Evolutionary conservation across 1,140 invertebrate species (phyloP), one percentile per base, ranked within the genome.

Genomic region (Bombus pascuorum): DNA sequence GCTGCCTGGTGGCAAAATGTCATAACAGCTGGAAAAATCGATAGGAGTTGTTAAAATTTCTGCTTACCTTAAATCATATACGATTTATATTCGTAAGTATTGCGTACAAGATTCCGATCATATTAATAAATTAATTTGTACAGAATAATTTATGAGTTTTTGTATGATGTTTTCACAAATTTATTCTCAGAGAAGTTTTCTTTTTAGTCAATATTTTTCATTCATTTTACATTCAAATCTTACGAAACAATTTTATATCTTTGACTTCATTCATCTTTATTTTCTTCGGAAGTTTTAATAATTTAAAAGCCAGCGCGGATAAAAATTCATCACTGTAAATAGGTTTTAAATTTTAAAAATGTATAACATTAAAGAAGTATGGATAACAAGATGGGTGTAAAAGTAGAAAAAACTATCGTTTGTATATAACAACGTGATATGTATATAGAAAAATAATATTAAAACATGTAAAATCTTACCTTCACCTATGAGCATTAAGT

Each of bases 1-100:
- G 96, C 96, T 2, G 90, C 95, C 39, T 96, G 97, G 81, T 96
- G 96, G 89, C 95, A 95, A 65, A 87, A 96, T 39, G 94, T 97
- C 3, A 96, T 97, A 28, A 1, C 32, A 0, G n/a, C 15, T 12
- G 37, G 59, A 25, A 85, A 70, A 39, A 8, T 85, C 2, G 25
- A 62, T 8, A 68, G 13, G n/a, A 65, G 13, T 2, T 68, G 8
- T 53, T 53, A 53, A 53, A 22, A 53, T 53, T 1, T 22, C 0
- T 53, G 18, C 5, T 53, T 18, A 22, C 18, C 18, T 53, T 22
- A 22, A 53, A 22, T 53, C 0, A 22, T 53, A 22, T 34, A 9
- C 18, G 22, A 68, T 9, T 34, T 34, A 18, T 68, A 68, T 34
- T 10, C 32, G n/a, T 34, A 32, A 68, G 18, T 32, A 6, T 68